These are phyloP conservation scores for Poecilia gillii DNA, from an alignment of 2,797 vertebrate genomes.

Conservation along the genomic window DNA sequence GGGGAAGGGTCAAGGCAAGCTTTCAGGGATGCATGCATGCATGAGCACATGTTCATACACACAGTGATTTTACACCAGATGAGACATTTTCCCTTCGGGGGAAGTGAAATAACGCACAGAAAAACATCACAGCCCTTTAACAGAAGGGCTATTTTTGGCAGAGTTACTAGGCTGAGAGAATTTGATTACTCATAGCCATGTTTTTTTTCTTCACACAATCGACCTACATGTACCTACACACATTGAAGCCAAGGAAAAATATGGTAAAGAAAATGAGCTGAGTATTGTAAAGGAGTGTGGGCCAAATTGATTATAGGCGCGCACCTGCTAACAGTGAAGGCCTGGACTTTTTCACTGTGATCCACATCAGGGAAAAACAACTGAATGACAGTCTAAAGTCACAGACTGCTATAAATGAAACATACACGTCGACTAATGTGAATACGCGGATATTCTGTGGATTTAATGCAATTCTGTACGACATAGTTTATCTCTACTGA, in stretches of 20 bases:
- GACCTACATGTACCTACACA: constrained; percentile 29
- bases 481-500: constrained; percentile 43
- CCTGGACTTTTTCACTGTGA: constrained; percentile 32
- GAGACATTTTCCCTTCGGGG: constrained; percentile 66
- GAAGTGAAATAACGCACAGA: constrained; percentile 69
- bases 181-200: constrained; percentile 60
- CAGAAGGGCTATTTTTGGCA: constrained; percentile 67
- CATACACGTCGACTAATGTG: neutral
- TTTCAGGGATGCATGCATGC: constrained; percentile 63
- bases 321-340: constrained; percentile 39
- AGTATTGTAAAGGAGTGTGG: constrained; percentile 5
- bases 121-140: constrained; percentile 56
- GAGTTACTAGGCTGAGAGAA: constrained; percentile 73
- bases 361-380: constrained; percentile 7
- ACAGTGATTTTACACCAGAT: constrained; percentile 68
- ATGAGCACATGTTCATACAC: constrained; percentile 71
- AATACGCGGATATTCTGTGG: neutral
- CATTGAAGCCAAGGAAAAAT: constrained; percentile 1
- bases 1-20: constrained; percentile 59
- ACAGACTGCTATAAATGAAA: neutral
- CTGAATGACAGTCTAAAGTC: neutral
- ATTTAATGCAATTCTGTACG: neutral
- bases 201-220: constrained; percentile 58
- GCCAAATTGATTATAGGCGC: constrained; percentile 11
- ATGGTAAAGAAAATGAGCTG: neutral